A percentile compares a stretch with the other conserved stretches of the same genome.
Conservation (phyloP, 1,140 invertebrate species). For the Magallana ariakensis region DNA sequence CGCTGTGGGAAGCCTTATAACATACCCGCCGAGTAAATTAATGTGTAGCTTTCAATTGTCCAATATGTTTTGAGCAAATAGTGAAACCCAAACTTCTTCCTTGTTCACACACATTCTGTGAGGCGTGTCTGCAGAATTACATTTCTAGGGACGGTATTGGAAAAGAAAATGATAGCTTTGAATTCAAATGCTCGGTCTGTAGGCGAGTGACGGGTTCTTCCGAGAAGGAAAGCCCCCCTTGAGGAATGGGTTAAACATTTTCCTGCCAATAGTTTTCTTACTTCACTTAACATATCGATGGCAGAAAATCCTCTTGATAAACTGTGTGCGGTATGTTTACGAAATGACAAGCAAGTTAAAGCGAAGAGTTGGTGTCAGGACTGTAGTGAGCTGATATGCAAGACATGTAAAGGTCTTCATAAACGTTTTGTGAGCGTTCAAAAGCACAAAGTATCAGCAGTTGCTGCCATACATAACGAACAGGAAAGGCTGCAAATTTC, state of each 20-base stretch:
- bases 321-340: background rate
- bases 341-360: background rate
- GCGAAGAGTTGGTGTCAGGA: background rate
- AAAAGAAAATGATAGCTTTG: background rate
- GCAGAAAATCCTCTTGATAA: background rate
- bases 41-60: background rate
- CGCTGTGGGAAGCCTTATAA: no score
- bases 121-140: background rate
- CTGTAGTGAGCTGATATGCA: background rate
- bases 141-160: background rate
- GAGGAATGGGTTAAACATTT: background rate
- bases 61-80: background rate
- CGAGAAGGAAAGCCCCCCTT: background rate
- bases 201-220: background rate
- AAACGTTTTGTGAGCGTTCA: background rate
- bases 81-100: background rate
- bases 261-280: background rate
- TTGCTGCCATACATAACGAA: background rate
- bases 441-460: background rate
- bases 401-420: background rate
- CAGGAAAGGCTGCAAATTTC: background rate
- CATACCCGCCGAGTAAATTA: no score
- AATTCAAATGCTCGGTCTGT: background rate
- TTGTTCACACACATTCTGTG: background rate
- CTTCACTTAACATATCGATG: background rate